phyloP scores from a whole-genome alignment of 2,797 vertebrate genomes.

The Anabacerthia variegaticeps region DNA sequence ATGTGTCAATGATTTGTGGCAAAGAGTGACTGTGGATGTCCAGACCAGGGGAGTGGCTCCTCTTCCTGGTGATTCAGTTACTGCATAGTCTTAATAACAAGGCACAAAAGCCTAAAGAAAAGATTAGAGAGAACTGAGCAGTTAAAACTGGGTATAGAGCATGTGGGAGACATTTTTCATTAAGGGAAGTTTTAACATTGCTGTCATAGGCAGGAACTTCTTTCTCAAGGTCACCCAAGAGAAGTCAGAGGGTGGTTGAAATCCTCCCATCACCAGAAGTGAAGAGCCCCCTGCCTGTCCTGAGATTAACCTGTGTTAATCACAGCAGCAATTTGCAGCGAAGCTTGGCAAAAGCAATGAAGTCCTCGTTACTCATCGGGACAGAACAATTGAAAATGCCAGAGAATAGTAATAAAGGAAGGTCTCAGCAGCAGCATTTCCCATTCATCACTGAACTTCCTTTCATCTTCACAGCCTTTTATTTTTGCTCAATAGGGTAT shows the following conservation, averaged over 20 bases:
- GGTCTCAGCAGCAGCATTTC: neutral
- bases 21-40: neutral
- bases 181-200: neutral
- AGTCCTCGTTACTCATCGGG: neutral
- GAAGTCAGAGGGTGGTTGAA: neutral
- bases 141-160: neutral
- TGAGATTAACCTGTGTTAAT: neutral
- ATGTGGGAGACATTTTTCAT: rapidly evolving
- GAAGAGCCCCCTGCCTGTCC: neutral
- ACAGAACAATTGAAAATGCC: slow-evolving; percentile 10
- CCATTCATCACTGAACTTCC: slow-evolving; percentile 4
- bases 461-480: neutral
- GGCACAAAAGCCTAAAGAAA: neutral
- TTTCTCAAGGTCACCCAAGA: neutral
- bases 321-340: neutral
- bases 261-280: rapidly evolving
- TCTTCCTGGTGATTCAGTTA: neutral
- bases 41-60: neutral
- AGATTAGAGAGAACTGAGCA: neutral
- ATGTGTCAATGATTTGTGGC: neutral
- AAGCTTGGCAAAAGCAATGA: neutral
- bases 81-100: neutral
- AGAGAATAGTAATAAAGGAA: neutral
- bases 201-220: neutral
- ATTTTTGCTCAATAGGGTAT: neutral